Conservation (phyloP, 2,888 invertebrate genomes). For the Eupeodes latifasciatus region DNA sequence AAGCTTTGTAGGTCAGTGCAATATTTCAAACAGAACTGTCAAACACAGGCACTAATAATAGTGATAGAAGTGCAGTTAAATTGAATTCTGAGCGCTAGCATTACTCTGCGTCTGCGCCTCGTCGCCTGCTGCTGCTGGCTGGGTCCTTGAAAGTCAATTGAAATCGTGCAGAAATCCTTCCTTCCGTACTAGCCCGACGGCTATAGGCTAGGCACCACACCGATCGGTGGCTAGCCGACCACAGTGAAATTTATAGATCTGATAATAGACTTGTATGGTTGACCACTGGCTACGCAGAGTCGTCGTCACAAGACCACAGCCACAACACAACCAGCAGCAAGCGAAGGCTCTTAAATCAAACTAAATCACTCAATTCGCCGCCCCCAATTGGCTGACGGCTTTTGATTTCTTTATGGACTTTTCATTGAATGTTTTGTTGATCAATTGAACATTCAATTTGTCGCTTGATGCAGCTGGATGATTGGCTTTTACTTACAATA, state of each 20-base stretch:
- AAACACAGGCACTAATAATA: conserved; percentile 70
- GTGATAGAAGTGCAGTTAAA: conserved; percentile 53
- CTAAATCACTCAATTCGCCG: conserved; percentile 70
- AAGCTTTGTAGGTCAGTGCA: conserved; percentile 54
- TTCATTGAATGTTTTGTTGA: conserved; percentile 58
- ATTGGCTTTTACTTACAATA: conserved; percentile 39
- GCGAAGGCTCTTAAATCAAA: conserved; percentile 57
- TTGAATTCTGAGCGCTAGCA: conserved; percentile 55
- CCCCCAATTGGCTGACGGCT: conserved; percentile 65
- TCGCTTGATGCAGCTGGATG: conserved; percentile 47
- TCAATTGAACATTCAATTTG: conserved; percentile 62
- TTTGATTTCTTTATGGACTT: conserved; percentile 67
- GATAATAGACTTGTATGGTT: conserved; percentile 51
- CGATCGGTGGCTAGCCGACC: conserved; percentile 10
- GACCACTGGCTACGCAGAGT: conserved; percentile 32
- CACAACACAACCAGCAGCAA: background rate
- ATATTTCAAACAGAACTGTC: conserved; percentile 69
- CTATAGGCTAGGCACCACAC: background rate
- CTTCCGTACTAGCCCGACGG: conserved; percentile 41
- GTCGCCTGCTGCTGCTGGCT: background rate
- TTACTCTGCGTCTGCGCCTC: background rate
- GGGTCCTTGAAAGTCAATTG: conserved; percentile 58
- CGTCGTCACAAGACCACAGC: background rate
- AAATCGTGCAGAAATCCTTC: conserved; percentile 69
- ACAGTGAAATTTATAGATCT: conserved; percentile 51